Conservation (phyloP, 2,888 invertebrate genomes). For the Sinopyrophorus schimmeli region DNA sequence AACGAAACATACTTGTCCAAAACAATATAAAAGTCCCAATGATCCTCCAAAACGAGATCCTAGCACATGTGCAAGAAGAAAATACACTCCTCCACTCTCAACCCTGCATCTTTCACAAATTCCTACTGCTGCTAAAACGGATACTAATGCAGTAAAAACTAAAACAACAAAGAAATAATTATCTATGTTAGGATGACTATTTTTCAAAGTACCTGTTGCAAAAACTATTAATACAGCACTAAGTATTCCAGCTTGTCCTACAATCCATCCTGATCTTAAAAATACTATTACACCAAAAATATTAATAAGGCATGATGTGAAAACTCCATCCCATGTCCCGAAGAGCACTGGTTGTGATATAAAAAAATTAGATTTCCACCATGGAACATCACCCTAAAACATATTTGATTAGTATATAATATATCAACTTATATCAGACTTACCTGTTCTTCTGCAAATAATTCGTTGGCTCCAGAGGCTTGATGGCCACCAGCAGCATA, state of each 20-base stretch:
- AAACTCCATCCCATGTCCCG: constrained; percentile 98
- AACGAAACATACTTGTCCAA: constrained; percentile 89
- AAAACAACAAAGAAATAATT: constrained; percentile 48
- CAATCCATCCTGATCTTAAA: constrained; percentile 95
- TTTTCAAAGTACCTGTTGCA: constrained; percentile 78
- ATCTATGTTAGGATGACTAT: background rate
- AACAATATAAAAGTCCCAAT: constrained; percentile 90
- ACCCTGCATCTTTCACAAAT: constrained; percentile 94
- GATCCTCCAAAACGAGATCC: constrained; percentile 94
- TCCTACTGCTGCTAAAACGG: constrained; percentile 93
- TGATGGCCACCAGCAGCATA: constrained; percentile 82
- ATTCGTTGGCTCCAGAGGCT: constrained; percentile 84
- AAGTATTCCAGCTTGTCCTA: constrained; percentile 84
- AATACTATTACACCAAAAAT: constrained; percentile 98
- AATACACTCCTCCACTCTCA: constrained; percentile 97
- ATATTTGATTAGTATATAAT: background rate
- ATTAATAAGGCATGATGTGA: constrained; percentile 95
- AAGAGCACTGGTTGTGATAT: constrained; percentile 94
- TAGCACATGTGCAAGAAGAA: constrained; percentile 89
- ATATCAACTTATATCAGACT: constrained; percentile 6
- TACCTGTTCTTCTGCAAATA: constrained; percentile 90
- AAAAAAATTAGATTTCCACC: constrained; percentile 98
- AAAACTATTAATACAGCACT: constrained; percentile 80
- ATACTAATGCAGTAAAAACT: constrained; percentile 87
- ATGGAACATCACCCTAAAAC: constrained; percentile 72